Evolutionary conservation across 2,797 vertebrate genomes (phyloP).

Genomic region (Onychomys torridus): DNA sequence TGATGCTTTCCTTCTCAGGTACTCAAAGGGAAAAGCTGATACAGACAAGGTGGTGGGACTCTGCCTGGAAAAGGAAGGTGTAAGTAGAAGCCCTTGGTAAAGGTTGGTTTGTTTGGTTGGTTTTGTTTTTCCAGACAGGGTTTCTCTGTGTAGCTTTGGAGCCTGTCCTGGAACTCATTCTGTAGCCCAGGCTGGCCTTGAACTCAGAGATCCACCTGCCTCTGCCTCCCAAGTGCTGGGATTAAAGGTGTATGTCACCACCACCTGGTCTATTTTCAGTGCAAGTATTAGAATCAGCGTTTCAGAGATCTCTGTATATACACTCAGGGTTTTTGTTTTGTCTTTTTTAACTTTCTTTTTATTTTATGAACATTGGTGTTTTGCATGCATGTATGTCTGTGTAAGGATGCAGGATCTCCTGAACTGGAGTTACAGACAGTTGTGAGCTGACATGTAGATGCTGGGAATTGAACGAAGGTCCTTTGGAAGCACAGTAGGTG

Average conservation of each 20-base stretch:
- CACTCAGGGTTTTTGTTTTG: too few species aligned
- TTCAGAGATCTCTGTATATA: neutral
- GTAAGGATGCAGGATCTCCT: too few species aligned
- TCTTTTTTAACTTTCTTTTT: too few species aligned
- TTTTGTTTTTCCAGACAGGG: neutral
- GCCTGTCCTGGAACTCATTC: neutral
- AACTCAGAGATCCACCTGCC: neutral
- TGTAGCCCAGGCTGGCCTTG: neutral
- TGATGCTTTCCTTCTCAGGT: conserved; percentile 73
- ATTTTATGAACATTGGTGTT: too few species aligned
- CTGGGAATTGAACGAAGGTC: too few species aligned
- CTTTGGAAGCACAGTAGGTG: too few species aligned
- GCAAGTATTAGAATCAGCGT: conserved; percentile 26
- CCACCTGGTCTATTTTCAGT: neutral
- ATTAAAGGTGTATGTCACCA: neutral
- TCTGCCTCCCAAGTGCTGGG: neutral
- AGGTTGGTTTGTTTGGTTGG: neutral
- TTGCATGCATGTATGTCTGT: too few species aligned
- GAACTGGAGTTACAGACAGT: too few species aligned
- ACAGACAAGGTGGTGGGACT: conserved; percentile 44
- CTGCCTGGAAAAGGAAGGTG: conserved; percentile 73
- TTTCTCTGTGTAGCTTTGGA: neutral
- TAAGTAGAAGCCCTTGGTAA: conserved; percentile 74
- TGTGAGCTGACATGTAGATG: too few species aligned
- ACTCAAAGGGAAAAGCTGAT: conserved; percentile 71